Evolutionary conservation across 2,113 vertebrate genomes (phyloP), one percentile per base, ranked within the genome.

Genomic region (Nanorana parkeri): DNA sequence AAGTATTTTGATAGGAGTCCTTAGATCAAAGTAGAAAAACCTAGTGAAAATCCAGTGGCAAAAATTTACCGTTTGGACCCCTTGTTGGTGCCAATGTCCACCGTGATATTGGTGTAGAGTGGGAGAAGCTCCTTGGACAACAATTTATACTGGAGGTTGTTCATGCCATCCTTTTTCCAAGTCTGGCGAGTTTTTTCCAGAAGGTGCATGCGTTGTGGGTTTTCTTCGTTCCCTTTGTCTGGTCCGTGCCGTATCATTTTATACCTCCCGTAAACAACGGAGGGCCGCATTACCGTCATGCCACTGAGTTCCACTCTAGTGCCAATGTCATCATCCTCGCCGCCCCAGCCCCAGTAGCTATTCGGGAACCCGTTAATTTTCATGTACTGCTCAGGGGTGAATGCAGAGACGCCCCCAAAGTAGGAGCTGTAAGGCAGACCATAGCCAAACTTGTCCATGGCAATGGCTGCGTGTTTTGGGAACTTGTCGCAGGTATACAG

Each of bases 231-330:
- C 83, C 95, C 94, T 52, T 91, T 80, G 75, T 95, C 94, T 28
- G 91, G 90, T 19, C 90, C 93, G 85, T 95, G 94, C 84, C 96
- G 94, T 36, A 95, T 95, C 94, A 96, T 94, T 85, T 91, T 94
- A 87, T 95, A 95, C 13, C 88, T 86, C 11, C 94, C 93, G 4
- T 92, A 79, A 19, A 86, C 89, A 55, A 93, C 41, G 0, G 92
- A 88, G 0, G 94, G 94, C 3, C 90, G 89, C 32, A 86, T 89
- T 83, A 96, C 94, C 32, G 86, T 80, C 94, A 93, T 92, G 7
- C 93, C 90, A 0, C 87, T 91, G 58, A 95, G 87, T 1, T 92
- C 89, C 82, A 95, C 93, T 73, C 94, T 95, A 26, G 5, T n/a
- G 17, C 93, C 91, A 0, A 95, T 93, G 84, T 95, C 93, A 0